These are phyloP conservation scores for Epistrophe grossulariae DNA, from an alignment of 2,888 invertebrate species.

Conservation along the genomic window DNA sequence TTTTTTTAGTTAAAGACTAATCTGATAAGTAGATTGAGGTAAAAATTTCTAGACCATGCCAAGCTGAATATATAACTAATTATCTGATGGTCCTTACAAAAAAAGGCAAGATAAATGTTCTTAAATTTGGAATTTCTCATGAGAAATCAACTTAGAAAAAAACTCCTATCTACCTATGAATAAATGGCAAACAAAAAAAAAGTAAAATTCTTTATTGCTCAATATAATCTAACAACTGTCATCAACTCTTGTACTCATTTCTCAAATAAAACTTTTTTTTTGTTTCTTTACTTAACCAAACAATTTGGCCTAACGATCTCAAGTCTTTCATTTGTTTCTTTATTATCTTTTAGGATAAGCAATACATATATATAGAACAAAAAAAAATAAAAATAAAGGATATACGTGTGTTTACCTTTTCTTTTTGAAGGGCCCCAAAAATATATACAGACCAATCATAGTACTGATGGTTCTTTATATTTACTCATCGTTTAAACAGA, in stretches of 20 bases:
- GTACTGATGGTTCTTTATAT: background rate
- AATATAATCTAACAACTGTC: conserved; percentile 1
- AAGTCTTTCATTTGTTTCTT: conserved; percentile 32
- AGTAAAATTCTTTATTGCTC: background rate
- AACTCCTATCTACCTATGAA: background rate
- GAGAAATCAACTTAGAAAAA: background rate
- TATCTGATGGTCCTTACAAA: background rate
- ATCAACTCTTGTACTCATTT: conserved; percentile 23
- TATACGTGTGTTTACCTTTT: conserved; percentile 38
- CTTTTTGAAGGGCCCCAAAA: background rate
- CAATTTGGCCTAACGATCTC: conserved; percentile 24
- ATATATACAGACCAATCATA: conserved; percentile 19
- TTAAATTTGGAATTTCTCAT: background rate
- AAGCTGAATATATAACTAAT: too few species aligned
- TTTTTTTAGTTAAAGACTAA: too few species aligned
- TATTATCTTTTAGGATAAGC: conserved; percentile 33
- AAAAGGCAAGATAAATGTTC: background rate
- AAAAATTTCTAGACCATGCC: too few species aligned
- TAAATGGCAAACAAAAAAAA: background rate
- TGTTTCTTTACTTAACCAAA: conserved; percentile 22
- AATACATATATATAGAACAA: background rate
- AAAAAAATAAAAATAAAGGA: background rate
- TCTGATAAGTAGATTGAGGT: too few species aligned
- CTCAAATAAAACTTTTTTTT: conserved; percentile 13
- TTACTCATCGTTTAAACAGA: conserved; percentile 34